Base-by-base conservation (phyloP, 2,797 vertebrate genomes). In the Anguilla pacifica region DNA sequence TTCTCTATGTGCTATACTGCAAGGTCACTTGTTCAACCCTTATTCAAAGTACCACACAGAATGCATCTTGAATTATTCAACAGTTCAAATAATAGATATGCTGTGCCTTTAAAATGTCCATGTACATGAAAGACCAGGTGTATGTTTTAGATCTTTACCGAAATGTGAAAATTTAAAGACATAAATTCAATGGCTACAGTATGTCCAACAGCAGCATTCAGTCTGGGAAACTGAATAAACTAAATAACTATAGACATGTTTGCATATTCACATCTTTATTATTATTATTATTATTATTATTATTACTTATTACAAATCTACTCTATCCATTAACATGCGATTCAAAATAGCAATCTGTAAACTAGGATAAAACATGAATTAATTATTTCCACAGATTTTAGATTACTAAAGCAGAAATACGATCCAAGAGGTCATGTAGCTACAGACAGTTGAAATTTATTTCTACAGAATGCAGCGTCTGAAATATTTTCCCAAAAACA, bases 241-340 rank as follows among this genome's bases (percentile, higher is more conserved):
- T 28, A 46, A 77, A 43, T 77, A 77, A 39, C 15, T 22, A 64
- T 57, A 43, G 5, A 67, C 83, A 85, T 85, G 39, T 22, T 13
- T 19, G 55, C 2, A 51, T 53, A 39, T 79, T 49, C 15, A n/a
- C 59, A 22, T 28, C 39, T 64, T 61, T 55, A 7, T 49, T 61
- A 35, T 19, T n/a, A 43, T 43, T 31, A 83, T 31, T 10, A 83
- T 31, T 10, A 72, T 86, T 86, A 77, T 59, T 22, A 51, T 83
- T 15, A 87, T 43, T 87, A 82, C 43, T 83, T 28, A 72, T 86
- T 86, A 77, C 35, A 17, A 74, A 39, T 35, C 28, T 74, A 74
- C 70, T 6, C 15, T n/a, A 43, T 72, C 79, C 17, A 79, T 31
- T 86, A 19, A 57, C 85, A 86, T 39, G 53, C 17, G 35, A 79